Evolutionary conservation across 2,113 vertebrate genomes (phyloP), one percentile per base, ranked within the genome.

Genomic region (Crocuta crocuta): DNA sequence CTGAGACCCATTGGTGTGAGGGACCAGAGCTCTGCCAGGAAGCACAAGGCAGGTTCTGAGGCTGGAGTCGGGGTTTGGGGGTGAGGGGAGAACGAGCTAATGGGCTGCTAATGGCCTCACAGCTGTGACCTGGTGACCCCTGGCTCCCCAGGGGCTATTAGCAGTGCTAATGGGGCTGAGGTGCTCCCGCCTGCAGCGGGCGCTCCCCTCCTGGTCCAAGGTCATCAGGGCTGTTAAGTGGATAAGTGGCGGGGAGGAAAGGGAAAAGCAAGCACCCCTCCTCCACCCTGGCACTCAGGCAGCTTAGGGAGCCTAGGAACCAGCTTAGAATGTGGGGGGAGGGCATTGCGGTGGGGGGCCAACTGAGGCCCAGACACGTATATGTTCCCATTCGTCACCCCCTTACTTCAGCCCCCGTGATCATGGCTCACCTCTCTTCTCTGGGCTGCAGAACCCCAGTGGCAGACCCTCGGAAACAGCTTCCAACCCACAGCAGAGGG

Each of bases 21-120:
- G 48, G 80, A 7, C 11, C 45, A 53, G 53, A 79, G 24, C 33
- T 19, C 55, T 66, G 63, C 80, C 95, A 24, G 33, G 71, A 96
- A 96, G 71, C 63, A 2, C 35, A 91, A 65, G 50, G 65, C 31
- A 80, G 55, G 45, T 63, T 61, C 58, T 48, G 43, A 65, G 68
- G 70, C 70, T 13, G 15, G 70, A 68, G 61, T 24, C 26, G 12
- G 80, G 26, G 7, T 4, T 35, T 21, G 33, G 24, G 3, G 31
- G 26, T 10, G 15, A 8, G 53, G 11, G 35, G 35, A 31, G 74
- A 55, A 24, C 33, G 66, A 79, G 28, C 80, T 98, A 97, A 98
- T 97, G 92, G 92, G 76, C 39, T 85, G 53, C 55, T 96, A 96
- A 97, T 92, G 91, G 96, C 91, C 91, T 95, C 19, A 35, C 63